Evolutionary conservation across 1,140 invertebrate genomes (phyloP), one percentile per base, ranked within the genome.

Genomic region (Lordiphosa clarofinis): DNA sequence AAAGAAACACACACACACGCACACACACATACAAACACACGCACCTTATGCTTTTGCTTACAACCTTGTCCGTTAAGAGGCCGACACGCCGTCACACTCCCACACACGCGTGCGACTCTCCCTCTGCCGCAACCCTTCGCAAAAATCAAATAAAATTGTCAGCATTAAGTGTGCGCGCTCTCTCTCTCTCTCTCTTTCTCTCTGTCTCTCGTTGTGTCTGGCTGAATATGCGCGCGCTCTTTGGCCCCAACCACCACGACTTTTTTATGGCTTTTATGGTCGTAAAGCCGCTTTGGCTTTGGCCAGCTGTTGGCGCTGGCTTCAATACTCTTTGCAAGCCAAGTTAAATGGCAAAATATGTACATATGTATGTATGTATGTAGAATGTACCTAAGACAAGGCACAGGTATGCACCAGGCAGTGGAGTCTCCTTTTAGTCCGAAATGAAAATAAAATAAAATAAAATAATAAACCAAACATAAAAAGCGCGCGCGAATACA

Each of bases 401-500:
- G 48, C 48, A 50, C 48, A 50, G 48, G 48, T 50, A 50, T 50
- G 35, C 28, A 13, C 48, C 43, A 31, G 13, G 24, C 4, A 21
- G 24, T 15, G 15, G 15, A 19, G 24, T 13, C 12, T 15, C 4
- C 9, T 35, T 48, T 48, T 8, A 11, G 1, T 6, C 24, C 24
- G 7, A 28, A 28, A 28, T 28, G 6, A 28, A 28, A 28, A 28
- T 48, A 12, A 12, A 36, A n/a, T 9, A 46, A 21, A 4, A 21
- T 21, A 21, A 19, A 21, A n/a, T 5, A 46, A 21, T 24, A 38
- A 52, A 55, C 55, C 65, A 73, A 82, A 82, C 58, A 55, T 84
- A 76, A 82, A 81, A 82, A 84, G 72, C 78, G 78, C 76, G 75
- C 76, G 78, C 78, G 78, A 84, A 82, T 82, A 82, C 76, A 82